Evolutionary conservation across 2,113 vertebrate species (phyloP).

Genomic region (Lipophrys pholis): DNA sequence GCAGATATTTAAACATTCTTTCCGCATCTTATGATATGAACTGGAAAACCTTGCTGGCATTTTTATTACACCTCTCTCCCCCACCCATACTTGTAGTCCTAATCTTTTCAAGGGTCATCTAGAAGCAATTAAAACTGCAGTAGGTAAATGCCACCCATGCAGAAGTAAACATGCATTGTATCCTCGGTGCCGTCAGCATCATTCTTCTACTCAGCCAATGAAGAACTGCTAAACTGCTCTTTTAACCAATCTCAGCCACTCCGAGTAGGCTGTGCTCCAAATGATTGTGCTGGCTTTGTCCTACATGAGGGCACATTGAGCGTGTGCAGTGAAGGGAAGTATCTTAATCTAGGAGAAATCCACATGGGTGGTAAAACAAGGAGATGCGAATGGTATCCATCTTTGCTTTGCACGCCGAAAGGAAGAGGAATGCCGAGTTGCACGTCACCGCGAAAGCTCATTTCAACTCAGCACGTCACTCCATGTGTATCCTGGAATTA

Average conservation of each 20-base stretch:
- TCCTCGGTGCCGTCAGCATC: constrained; percentile 20
- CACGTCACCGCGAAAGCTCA: not conserved
- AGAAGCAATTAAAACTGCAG: constrained; percentile 46
- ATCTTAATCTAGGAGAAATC: constrained; percentile 71
- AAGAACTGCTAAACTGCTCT: constrained; percentile 64
- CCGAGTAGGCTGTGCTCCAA: constrained; percentile 65
- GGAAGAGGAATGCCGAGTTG: constrained; percentile 22
- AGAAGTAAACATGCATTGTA: constrained; percentile 44
- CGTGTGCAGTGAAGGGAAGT: constrained; percentile 75
- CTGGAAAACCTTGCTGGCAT: constrained; percentile 17
- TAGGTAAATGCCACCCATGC: constrained; percentile 46
- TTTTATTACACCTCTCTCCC: not conserved
- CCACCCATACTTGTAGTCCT: constrained; percentile 1
- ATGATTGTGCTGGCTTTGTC: constrained; percentile 71
- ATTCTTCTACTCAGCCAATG: constrained; percentile 42
- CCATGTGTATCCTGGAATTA: not conserved
- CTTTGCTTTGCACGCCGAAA: constrained; percentile 31
- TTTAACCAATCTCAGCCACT: constrained; percentile 58
- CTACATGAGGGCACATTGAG: constrained; percentile 80
- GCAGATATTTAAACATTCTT: constrained; percentile 38
- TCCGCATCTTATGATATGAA: constrained; percentile 9
- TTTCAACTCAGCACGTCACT: not conserved
- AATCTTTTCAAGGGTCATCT: constrained; percentile 45
- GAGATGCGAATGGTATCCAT: constrained; percentile 49
- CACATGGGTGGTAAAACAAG: constrained; percentile 76